These are phyloP conservation scores for Anthopleura xanthogrammica DNA, from an alignment of 92 coral and sea anemone species.

Conservation along the genomic window DNA sequence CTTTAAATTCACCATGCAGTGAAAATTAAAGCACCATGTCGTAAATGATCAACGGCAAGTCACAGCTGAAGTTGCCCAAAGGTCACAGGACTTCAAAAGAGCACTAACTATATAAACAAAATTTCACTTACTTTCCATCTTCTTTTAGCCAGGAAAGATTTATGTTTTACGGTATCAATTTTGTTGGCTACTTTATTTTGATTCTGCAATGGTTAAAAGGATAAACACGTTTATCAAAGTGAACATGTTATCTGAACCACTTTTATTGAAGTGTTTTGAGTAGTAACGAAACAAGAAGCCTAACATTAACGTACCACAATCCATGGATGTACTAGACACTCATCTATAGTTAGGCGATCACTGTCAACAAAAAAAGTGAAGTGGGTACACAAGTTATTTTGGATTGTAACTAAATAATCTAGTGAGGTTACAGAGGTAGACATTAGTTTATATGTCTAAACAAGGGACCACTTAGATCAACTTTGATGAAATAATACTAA, in stretches of 20 bases:
- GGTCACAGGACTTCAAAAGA: too few species aligned
- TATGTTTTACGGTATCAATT: constrained; percentile 88
- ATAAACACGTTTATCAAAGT: not conserved
- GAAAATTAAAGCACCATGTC: too few species aligned
- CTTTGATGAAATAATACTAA: too few species aligned
- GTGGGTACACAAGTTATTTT: not conserved
- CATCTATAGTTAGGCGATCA: constrained; percentile 65
- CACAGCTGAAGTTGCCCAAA: too few species aligned
- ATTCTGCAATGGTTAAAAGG: constrained; percentile 36
- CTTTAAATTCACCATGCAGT: too few species aligned
- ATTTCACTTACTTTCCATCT: constrained; percentile 83
- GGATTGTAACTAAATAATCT: too few species aligned
- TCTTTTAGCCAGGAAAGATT: constrained; percentile 87
- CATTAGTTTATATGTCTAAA: too few species aligned
- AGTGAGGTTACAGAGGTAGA: too few species aligned
- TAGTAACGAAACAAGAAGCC: not conserved
- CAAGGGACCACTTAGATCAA: too few species aligned
- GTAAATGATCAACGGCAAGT: too few species aligned
- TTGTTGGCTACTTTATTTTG: constrained; percentile 55
- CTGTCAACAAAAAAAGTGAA: constrained; percentile 32
- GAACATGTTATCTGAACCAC: not conserved
- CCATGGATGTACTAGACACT: constrained; percentile 79
- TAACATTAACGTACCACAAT: constrained; percentile 41
- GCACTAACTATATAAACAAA: not conserved
- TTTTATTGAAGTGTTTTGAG: not conserved